These are phyloP conservation scores for Nephotettix cincticeps DNA, from an alignment of 1,140 invertebrate genomes.

Conservation along the genomic window DNA sequence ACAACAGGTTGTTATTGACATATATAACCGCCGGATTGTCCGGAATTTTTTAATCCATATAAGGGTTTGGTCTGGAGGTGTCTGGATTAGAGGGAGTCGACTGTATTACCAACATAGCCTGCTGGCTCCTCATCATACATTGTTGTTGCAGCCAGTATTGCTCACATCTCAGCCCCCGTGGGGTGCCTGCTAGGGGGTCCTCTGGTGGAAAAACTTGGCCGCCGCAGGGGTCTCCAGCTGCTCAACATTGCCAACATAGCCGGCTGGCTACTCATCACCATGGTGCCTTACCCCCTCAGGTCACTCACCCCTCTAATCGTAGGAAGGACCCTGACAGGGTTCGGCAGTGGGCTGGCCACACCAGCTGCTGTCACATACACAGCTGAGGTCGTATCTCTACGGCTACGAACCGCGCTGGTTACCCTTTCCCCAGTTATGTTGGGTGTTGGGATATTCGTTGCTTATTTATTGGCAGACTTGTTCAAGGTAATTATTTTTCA, in stretches of 20 bases:
- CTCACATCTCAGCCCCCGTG: slow-evolving; percentile 51
- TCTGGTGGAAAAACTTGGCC: slow-evolving; percentile 58
- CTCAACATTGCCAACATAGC: slow-evolving; percentile 53
- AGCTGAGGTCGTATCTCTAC: slow-evolving; percentile 57
- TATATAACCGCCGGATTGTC: too few species aligned
- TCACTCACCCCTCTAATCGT: slow-evolving; percentile 51
- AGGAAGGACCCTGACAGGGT: slow-evolving; percentile 62
- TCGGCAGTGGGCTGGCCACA: slow-evolving; percentile 59
- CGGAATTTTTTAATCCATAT: too few species aligned
- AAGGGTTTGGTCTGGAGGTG: too few species aligned
- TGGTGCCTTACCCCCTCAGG: slow-evolving; percentile 28
- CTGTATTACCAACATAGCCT: too few species aligned
- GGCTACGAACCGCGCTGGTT: slow-evolving; percentile 44
- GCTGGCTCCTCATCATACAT: too few species aligned
- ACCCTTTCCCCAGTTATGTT: background rate
- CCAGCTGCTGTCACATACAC: slow-evolving; percentile 61
- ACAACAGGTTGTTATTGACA: too few species aligned
- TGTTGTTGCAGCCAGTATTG: slow-evolving; percentile 52
- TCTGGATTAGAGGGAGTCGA: too few species aligned
- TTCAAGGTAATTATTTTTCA: background rate
- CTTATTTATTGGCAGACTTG: background rate
- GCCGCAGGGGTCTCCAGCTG: slow-evolving; percentile 54
- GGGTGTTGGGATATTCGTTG: background rate
- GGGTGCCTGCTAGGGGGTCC: slow-evolving; percentile 54
- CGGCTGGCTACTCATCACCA: slow-evolving; percentile 57